Evolutionary conservation across 2,888 invertebrate genomes (phyloP), one percentile per base, ranked within the genome.

Genomic region (Adelphocoris suturalis): DNA sequence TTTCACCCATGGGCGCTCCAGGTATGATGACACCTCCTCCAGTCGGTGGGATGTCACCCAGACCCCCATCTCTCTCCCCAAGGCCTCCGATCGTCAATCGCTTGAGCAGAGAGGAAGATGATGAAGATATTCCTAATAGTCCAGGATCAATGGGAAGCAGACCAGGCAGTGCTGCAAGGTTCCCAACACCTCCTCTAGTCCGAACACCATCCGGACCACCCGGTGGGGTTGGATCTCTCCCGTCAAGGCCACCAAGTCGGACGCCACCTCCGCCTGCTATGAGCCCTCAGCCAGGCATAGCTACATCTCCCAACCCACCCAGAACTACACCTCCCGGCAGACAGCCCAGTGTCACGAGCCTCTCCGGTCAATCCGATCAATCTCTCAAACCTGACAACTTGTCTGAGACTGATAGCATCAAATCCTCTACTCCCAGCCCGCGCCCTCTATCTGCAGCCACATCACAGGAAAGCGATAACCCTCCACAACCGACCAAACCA

Each of bases 371-470:
- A 0, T 61, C 85, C n/a, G 55, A 57, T 9, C 85, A 85, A 28
- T 82, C 82, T 52, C 48, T 47, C 11, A 47, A 48, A 16, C 75
- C 68, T 46, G 68, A 86, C 47, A 61, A 61, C 23, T 28, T 61
- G 28, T 47, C 46, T 4, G 86, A 86, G 48, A 61, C 86, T 23
- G 85, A 86, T 2, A 68, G 37, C 61, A 13, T 46, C 48, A 86
- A 86, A 48, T 86, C 86, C 11, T 86, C 86, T 0, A 75, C 86
- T 13, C 86, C 86, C 86, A 86, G 86, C 47, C 86, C 86, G 1
- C 68, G 86, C n/a, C 86, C 68, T 3, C 48, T 86, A 1, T 86
- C 86, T n/a, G 68, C 86, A 47, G 86, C 86, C 19, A 86, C 86
- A 12, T 86, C 86, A 0, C 86, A 86, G 48, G 86, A 86, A 68